Evolutionary conservation across 2,113 vertebrate species (phyloP).

Genomic region (Echinops telfairi): DNA sequence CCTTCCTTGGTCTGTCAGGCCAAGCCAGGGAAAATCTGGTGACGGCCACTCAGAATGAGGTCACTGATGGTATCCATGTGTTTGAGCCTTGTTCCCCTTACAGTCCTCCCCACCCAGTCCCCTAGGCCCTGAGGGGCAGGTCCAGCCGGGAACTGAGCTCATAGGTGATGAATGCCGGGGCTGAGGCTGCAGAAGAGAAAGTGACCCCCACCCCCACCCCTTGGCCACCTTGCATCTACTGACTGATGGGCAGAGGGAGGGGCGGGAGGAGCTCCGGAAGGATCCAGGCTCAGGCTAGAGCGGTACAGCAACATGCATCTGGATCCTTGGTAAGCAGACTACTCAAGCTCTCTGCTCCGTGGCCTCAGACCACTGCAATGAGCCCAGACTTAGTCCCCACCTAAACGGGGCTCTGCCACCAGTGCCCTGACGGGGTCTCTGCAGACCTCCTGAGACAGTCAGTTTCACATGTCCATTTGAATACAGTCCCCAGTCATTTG

Average conservation of each 20-base stretch:
- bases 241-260: no score
- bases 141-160: not conserved
- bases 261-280: not conserved
- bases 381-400: not conserved
- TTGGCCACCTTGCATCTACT: not conserved
- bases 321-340: not conserved
- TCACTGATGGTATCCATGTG: constrained; percentile 54
- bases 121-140: not conserved
- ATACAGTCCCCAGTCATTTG: not conserved
- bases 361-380: not conserved
- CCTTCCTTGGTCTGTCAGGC: not conserved
- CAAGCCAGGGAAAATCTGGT: constrained; percentile 5
- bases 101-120: not conserved
- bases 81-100: not conserved
- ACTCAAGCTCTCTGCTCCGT: not conserved
- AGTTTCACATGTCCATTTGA: not conserved
- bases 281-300: not conserved
- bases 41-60: constrained; percentile 37
- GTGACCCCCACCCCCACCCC: not conserved
- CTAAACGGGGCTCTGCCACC: not conserved
- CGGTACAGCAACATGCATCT: not conserved
- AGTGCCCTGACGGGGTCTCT: not conserved
- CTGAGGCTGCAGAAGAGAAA: not conserved
- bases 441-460: not conserved
- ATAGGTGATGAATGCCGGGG: not conserved